Conservation (phyloP, 2,888 invertebrate species). For the Dusona sp. region DNA sequence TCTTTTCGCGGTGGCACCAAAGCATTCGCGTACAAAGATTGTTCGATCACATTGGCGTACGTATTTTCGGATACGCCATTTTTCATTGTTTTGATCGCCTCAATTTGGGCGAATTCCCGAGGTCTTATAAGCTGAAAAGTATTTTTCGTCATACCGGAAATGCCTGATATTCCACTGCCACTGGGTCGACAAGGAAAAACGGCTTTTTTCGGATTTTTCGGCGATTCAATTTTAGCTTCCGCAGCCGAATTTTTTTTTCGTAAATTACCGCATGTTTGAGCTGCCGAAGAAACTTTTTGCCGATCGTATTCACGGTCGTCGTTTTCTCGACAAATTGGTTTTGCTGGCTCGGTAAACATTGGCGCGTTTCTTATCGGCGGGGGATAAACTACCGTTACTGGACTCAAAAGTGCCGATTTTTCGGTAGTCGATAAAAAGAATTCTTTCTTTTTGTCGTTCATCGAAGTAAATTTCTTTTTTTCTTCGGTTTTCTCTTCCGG, state of each 20-base stretch:
- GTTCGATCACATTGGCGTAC: constrained; percentile 85
- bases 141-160: constrained; percentile 77
- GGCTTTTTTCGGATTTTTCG: constrained; percentile 74
- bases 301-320: constrained; percentile 73
- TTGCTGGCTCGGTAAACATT: neutral
- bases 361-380: constrained; percentile 66
- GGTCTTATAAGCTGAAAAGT: constrained; percentile 86
- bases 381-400: constrained; percentile 60
- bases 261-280: constrained; percentile 86
- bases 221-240: constrained; percentile 29
- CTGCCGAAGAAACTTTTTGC: constrained; percentile 87
- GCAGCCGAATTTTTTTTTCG: constrained; percentile 81
- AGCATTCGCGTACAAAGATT: constrained; percentile 79
- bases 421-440: constrained; percentile 19
- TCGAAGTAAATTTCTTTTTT: constrained; percentile 13
- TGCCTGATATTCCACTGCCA: constrained; percentile 53
- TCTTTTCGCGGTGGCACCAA: constrained; percentile 57
- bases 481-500: neutral
- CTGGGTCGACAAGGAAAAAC: constrained; percentile 76
- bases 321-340: neutral
- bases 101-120: constrained; percentile 86
- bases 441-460: constrained; percentile 32
- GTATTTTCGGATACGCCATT: constrained; percentile 79
- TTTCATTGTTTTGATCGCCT: constrained; percentile 81
- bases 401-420: constrained; percentile 40